Conservation (phyloP, 2,113 vertebrate species). For the Lichenostomus cassidix region DNA sequence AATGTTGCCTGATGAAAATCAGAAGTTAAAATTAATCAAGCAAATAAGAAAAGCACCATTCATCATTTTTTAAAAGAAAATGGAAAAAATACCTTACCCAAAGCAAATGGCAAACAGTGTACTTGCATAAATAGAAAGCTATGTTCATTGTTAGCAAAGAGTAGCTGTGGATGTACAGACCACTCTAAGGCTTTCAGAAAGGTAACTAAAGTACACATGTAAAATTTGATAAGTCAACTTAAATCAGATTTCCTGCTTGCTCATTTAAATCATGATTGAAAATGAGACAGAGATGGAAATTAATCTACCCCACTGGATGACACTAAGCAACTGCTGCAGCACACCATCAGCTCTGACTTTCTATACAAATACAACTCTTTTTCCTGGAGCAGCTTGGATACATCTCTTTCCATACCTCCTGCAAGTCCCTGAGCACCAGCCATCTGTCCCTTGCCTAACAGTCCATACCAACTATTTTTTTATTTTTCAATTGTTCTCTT, state of each 20-base stretch:
- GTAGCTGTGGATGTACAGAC: not conserved
- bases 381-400: not conserved
- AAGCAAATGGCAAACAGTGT: not conserved
- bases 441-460: not conserved
- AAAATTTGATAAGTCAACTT: not conserved
- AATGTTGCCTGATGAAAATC: slow-evolving; percentile 13
- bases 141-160: not conserved
- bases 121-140: not conserved
- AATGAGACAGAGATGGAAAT: not conserved
- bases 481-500: not conserved
- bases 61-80: slow-evolving; percentile 12
- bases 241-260: not conserved
- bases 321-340: not conserved
- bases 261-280: not conserved
- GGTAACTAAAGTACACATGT: not conserved
- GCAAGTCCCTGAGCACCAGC: not conserved
- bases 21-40: slow-evolving; percentile 14
- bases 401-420: not conserved
- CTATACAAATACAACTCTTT: not conserved
- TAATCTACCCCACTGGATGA: not conserved
- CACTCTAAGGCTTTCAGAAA: not conserved
- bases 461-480: not conserved
- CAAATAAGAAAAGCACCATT: not conserved
- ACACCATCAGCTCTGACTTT: not conserved
- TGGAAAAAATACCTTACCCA: not conserved